Evolutionary conservation across 2,113 vertebrate genomes (phyloP).

Genomic region (Prunella fulvescens): DNA sequence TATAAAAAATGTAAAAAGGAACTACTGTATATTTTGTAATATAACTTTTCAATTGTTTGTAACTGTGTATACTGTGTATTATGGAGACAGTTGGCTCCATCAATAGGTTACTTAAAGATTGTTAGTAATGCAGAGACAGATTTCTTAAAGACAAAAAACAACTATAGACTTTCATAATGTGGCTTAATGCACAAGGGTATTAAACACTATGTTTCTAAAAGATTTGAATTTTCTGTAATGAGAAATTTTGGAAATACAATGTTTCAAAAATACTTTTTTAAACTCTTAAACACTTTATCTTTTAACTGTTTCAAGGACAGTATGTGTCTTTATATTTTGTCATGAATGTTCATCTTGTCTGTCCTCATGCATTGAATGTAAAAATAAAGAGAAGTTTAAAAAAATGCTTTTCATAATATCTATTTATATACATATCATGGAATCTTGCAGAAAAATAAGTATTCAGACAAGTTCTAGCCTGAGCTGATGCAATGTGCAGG

Average conservation of each 20-base stretch:
- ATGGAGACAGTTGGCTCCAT: not conserved
- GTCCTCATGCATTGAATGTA: slow-evolving; percentile 11
- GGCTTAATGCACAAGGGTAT: not conserved
- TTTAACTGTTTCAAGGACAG: not conserved
- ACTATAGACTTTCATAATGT: not conserved
- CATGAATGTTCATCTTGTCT: not conserved
- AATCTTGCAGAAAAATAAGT: not conserved
- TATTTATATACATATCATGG: not conserved
- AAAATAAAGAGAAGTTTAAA: slow-evolving; percentile 57
- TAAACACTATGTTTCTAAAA: not conserved
- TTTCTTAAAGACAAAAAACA: not conserved
- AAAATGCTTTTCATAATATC: not conserved
- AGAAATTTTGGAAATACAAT: not conserved
- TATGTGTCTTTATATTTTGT: not conserved
- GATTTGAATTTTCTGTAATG: slow-evolving; percentile 1
- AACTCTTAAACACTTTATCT: not conserved
- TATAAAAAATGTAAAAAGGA: slow-evolving; percentile 56
- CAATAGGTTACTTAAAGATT: not conserved
- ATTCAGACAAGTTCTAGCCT: not conserved
- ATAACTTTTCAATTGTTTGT: slow-evolving; percentile 39
- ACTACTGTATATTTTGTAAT: slow-evolving; percentile 67
- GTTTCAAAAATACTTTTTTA: slow-evolving; percentile 42
- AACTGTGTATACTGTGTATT: slow-evolving; percentile 9
- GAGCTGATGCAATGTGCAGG: not conserved
- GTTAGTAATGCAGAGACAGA: slow-evolving; percentile 1